Evolutionary conservation across 2,888 invertebrate genomes (phyloP), one percentile per base, ranked within the genome.

Genomic region (Calephelis perditalis): DNA sequence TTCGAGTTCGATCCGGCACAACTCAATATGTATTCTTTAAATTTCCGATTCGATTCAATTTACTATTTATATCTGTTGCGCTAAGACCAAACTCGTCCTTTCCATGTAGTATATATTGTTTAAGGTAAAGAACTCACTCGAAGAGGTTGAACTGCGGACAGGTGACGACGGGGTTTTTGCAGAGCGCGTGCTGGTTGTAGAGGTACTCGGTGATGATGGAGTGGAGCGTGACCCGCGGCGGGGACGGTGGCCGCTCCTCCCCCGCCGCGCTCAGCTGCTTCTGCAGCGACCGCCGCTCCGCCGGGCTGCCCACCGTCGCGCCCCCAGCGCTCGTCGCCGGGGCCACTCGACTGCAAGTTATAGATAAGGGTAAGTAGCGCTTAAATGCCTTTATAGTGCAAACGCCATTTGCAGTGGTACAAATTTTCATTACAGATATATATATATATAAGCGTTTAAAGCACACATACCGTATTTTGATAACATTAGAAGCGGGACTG

Each of bases 91-190:
- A 15, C 15, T 15, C 15, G 15, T 15, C 15, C 15, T 15, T 15
- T 15, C 15, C 15, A 1, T 15, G 15, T 15, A 15, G 15, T 15
- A 15, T 26, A 4, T 26, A 26, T 26, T 26, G 26, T 26, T 4
- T 26, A 7, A 5, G 9, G 8, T 8, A 5, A 9, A 4, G 9
- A 7, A 92, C 94, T 92, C 78, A 96, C 95, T 94, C 93, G 76
- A 98, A 97, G 46, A 99, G 91, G 80, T 98, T 97, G 78, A 99
- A 99, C 77, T 97, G 97, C 0, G 99, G 99, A 84, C 99, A 99
- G 0, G 98, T 98, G 44, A 97, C 96, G 90, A 99, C 98, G 0
- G 99, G 99, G 85, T 99, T 98, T 86, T 96, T 97, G 91, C 99
- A 99, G 7, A 97, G 90, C n/a, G 98, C 96, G 87, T 99, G 99